Evolutionary conservation across 2,797 vertebrate species (phyloP).

Genomic region (Acipenser oxyrinchus): DNA sequence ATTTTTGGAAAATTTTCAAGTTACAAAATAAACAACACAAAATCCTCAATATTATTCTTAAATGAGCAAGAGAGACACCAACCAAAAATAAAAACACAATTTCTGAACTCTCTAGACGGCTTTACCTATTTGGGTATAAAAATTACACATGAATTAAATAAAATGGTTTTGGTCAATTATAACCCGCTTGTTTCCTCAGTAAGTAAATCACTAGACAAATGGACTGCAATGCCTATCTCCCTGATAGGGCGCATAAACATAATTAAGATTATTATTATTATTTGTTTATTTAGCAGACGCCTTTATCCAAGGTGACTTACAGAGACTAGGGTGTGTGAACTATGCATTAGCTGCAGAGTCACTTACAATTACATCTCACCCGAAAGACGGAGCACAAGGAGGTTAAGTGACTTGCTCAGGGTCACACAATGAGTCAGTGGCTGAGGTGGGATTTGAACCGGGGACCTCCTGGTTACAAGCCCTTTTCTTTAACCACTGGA

Average conservation of each 20-base stretch:
- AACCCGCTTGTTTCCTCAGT: slow-evolving; percentile 1
- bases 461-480: too few relatives aligned
- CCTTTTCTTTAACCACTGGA: too few relatives aligned
- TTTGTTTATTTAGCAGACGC: too few relatives aligned
- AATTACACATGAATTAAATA: slow-evolving; percentile 8
- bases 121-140: slow-evolving; percentile 22
- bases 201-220: slow-evolving; percentile 4
- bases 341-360: too few relatives aligned
- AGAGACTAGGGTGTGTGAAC: too few relatives aligned
- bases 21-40: slow-evolving; percentile 23
- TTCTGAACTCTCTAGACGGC: slow-evolving; percentile 13
- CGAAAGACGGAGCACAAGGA: too few relatives aligned
- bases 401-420: too few relatives aligned
- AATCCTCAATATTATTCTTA: slow-evolving; percentile 25
- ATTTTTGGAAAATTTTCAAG: slow-evolving; percentile 1
- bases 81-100: background rate
- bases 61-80: slow-evolving; percentile 20
- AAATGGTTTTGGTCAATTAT: slow-evolving; percentile 16
- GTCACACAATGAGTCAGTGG: too few relatives aligned
- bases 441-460: too few relatives aligned
- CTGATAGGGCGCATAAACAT: slow-evolving; percentile 23
- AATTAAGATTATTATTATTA: too few relatives aligned
- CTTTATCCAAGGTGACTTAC: too few relatives aligned
- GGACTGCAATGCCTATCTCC: slow-evolving; percentile 18
- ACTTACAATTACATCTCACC: too few relatives aligned